Evolutionary conservation across 2,113 vertebrate genomes (phyloP).

Genomic region (Rutilus rutilus): DNA sequence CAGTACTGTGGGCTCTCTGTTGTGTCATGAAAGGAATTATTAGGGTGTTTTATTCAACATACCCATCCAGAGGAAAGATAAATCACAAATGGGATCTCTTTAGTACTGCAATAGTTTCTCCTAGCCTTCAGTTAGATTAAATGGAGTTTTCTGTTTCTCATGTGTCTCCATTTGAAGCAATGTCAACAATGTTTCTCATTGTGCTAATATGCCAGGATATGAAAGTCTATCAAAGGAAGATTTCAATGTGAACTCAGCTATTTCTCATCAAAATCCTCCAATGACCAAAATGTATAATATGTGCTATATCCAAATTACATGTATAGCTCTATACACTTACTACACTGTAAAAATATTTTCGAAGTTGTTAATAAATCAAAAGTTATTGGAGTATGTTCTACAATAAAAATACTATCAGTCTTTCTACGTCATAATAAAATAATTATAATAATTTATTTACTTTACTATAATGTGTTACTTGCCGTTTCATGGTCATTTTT

Average conservation of each 20-base stretch:
- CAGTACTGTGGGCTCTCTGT: background rate
- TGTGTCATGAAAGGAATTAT: conserved; percentile 1
- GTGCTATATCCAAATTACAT: too few species aligned
- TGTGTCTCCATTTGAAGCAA: background rate
- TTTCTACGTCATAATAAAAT: background rate
- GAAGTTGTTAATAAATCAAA: too few species aligned
- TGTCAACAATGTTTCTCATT: background rate
- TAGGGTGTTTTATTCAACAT: conserved; percentile 5
- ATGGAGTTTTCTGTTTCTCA: too few species aligned
- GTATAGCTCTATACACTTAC: too few species aligned
- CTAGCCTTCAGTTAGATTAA: background rate
- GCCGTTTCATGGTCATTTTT: background rate
- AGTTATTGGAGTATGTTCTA: too few species aligned
- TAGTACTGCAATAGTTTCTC: background rate
- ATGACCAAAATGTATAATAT: too few species aligned
- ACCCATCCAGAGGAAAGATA: background rate
- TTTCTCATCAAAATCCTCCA: background rate
- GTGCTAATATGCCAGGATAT: background rate
- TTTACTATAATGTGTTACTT: background rate
- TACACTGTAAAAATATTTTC: too few species aligned
- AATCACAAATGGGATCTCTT: background rate
- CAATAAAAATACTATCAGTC: background rate
- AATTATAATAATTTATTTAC: too few species aligned
- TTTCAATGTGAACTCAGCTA: background rate
- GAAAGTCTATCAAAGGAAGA: background rate